Evolutionary conservation across 2,113 vertebrate genomes (phyloP), one percentile per base, ranked within the genome.

Genomic region (Phocoena sinus): DNA sequence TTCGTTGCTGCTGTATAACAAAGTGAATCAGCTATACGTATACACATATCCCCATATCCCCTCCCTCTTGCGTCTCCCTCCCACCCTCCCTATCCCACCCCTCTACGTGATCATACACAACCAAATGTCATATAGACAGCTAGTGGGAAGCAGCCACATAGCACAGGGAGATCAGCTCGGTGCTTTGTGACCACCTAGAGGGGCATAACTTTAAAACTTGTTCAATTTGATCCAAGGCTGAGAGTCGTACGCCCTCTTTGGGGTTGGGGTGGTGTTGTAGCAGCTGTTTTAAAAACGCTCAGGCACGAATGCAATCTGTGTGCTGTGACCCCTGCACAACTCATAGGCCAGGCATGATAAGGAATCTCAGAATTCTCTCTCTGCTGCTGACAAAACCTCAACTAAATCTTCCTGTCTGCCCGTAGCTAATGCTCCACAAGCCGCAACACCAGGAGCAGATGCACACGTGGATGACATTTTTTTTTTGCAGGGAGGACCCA

Each of bases 321-420:
- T 83, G 82, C 94, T 94, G 70, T 26, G 93, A 94, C 91, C 89
- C 94, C 89, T 83, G 41, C 70, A 73, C 33, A 76, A 73, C 95
- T 93, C 87, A 41, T 62, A 71, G 94, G 95, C 88, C 94, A 96
- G 89, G 92, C 80, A 33, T 77, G 97, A 88, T 93, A 90, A 96
- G 97, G 96, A 96, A 77, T 38, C 95, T 97, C 58, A 71, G 96
- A 96, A 94, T 82, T 93, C 97, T 98, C 96, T 97, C 96, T 97
- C 68, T 87, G 85, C 81, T 95, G 31, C 94, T 93, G 93, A 83
- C 36, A 77, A 92, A 95, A 88, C 89, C 95, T 94, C 77, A 86
- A 86, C 85, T 93, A 97, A 94, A 96, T 96, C 97, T 95, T 83
- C 91, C 96, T 80, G 82, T 21, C 96, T 91, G 92, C 97, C 94